Evolutionary conservation across 2,113 vertebrate genomes (phyloP), one percentile per base, ranked within the genome.

Genomic region (Ptyas mucosa): DNA sequence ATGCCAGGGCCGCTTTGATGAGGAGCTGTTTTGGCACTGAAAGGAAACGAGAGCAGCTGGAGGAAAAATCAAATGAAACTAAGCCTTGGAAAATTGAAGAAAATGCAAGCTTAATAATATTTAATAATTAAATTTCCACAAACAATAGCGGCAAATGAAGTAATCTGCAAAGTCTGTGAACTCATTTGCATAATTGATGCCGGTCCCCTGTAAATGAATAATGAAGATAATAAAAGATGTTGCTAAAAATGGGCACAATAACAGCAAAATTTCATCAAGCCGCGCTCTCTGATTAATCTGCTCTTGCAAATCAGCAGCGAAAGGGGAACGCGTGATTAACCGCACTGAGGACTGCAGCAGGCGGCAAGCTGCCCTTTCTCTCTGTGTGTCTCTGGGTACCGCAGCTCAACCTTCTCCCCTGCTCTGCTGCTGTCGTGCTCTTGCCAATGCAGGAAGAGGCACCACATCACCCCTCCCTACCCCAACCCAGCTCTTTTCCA

Each of bases 151-250:
- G 97, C 97, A 97, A 99, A 99, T 98, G 98, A 99, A 99, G 99
- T 98, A 99, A 99, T 99, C 98, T 99, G 98, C 98, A 98, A 98
- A 99, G 98, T 98, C 98, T 98, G 98, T 97, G 98, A 98, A 98
- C 97, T 98, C 97, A 99, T 99, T 99, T 99, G 98, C 99, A 99
- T 99, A 99, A 99, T 99, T 99, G 99, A 99, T 98, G 98, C 98
- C 96, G 97, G 98, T 98, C 98, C 98, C 98, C 98, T 98, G 98
- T 98, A 99, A 99, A 99, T 99, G 99, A 99, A 98, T 99, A 99
- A 99, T 99, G 99, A 99, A 99, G 98, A 99, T 99, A 99, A 99
- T 99, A 99, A 99, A 99, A 99, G 99, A 99, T 99, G 98, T 99
- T 99, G 98, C 99, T 99, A 99, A 99, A 99, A 99, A 99, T 98